Evolutionary conservation across 2,113 vertebrate genomes (phyloP).

Genomic region (Sylvietta virens): DNA sequence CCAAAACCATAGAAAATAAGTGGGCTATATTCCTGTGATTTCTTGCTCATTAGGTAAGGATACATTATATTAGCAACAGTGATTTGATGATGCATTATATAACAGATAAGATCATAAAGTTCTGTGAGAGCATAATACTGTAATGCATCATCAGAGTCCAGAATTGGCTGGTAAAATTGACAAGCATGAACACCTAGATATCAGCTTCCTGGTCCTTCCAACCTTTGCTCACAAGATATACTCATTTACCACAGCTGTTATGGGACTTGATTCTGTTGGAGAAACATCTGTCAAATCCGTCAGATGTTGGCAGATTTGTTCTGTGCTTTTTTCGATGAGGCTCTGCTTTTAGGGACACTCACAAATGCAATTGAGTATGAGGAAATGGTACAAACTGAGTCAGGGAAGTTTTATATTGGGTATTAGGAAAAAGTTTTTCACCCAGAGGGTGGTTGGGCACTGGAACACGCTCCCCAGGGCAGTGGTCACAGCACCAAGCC

Average conservation of each 20-base stretch:
- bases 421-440: rapidly evolving
- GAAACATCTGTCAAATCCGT: neutral
- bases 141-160: neutral
- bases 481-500: neutral
- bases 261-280: neutral
- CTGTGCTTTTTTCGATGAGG: neutral
- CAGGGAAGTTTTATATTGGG: rapidly evolving
- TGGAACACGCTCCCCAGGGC: neutral
- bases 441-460: neutral
- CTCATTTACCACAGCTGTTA: neutral
- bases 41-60: neutral
- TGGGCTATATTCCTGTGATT: neutral
- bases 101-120: neutral
- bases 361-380: rapidly evolving
- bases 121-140: neutral
- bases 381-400: neutral
- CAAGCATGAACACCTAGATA: neutral
- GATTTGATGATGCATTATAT: neutral
- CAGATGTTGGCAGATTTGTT: neutral
- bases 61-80: neutral
- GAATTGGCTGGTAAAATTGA: neutral
- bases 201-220: neutral
- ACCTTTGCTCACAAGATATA: neutral
- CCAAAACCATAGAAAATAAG: neutral
- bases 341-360: neutral